phyloP scores from a whole-genome alignment of 2,888 invertebrate species.

The Lucinisca nassula region DNA sequence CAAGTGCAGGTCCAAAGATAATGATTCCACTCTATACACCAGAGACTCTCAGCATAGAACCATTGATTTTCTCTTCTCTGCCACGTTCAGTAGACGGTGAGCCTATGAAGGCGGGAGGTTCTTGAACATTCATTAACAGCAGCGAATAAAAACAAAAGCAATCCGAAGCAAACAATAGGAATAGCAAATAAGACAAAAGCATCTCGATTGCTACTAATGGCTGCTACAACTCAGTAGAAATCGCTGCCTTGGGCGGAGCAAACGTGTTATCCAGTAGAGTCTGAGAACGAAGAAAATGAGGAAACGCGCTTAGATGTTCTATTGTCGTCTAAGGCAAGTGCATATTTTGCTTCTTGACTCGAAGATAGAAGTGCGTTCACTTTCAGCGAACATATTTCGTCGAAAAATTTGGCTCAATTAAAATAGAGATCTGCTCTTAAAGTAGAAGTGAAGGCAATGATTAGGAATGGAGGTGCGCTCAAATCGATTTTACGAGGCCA shows the following conservation, averaged over 20 bases:
- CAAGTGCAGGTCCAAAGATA: slow-evolving; percentile 8
- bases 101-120: not conserved
- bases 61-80: not conserved
- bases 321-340: no score
- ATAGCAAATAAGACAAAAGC: slow-evolving; percentile 1
- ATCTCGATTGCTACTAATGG: not conserved
- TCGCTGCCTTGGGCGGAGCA: not conserved
- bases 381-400: no score
- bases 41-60: not conserved
- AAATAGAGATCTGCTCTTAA: no score
- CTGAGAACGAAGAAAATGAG: no score
- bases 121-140: not conserved
- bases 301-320: no score
- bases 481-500: no score
- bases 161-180: not conserved
- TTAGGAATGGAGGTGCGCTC: no score
- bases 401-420: no score
- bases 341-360: no score
- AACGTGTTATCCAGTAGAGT: not conserved
- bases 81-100: not conserved
- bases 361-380: no score
- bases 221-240: not conserved
- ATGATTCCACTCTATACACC: not conserved
- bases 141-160: slow-evolving; percentile 13
- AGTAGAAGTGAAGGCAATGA: no score